These are phyloP conservation scores for Melitaea cinxia DNA, from an alignment of 1,140 invertebrate species.

Conservation along the genomic window DNA sequence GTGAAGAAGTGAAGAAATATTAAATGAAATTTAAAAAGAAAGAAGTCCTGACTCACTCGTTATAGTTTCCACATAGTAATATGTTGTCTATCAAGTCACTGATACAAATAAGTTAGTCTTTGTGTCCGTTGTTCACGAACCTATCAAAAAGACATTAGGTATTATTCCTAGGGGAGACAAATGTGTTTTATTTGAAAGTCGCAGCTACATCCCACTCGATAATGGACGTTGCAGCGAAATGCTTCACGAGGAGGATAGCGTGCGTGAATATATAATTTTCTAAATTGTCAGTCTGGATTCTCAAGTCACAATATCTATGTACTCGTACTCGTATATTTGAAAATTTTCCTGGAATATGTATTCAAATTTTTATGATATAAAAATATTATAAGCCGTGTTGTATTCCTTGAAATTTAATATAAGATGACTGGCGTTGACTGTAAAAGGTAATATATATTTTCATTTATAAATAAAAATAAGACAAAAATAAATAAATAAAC, in stretches of 20 bases:
- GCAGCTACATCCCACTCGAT: slow-evolving; percentile 9
- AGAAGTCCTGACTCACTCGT: no score
- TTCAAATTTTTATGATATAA: neutral
- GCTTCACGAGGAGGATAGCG: neutral
- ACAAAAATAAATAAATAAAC: no score
- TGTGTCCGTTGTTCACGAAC: neutral
- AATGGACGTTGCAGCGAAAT: slow-evolving; percentile 21
- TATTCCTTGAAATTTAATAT: no score
- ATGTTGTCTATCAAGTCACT: no score
- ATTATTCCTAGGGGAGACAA: slow-evolving; percentile 23
- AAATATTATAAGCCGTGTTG: no score
- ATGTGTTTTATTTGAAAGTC: slow-evolving; percentile 23
- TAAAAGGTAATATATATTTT: no score
- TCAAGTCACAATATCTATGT: neutral
- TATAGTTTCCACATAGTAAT: no score
- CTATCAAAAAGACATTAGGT: slow-evolving; percentile 15
- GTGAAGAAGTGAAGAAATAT: no score
- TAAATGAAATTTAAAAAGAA: no score
- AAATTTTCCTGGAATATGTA: neutral
- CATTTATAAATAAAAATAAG: no score
- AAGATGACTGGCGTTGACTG: no score
- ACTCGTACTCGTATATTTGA: neutral
- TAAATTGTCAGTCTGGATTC: neutral
- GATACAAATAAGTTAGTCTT: no score
- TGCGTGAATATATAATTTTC: slow-evolving; percentile 2